Base-by-base conservation (phyloP, 2,888 invertebrate genomes). In the Barypeithes pellucidus region DNA sequence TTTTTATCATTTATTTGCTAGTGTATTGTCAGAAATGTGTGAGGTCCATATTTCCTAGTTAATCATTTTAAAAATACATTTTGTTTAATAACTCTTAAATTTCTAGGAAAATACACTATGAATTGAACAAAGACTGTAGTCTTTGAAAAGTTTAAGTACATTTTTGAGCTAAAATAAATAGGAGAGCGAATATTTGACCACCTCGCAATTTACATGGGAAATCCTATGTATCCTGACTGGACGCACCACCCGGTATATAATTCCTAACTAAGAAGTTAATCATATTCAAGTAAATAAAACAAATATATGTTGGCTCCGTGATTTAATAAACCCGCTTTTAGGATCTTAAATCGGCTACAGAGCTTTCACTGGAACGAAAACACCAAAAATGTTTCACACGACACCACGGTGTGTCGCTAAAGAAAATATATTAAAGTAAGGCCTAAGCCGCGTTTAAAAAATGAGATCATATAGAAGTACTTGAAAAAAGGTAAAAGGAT, bases 401-500 rank as follows among this genome's bases (percentile, higher is more conserved):
- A 60, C 60, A 41, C 22, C 60, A 60, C 22, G 41, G 20, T n/a
- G 60, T 20, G 20, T 41, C 39, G 60, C 41, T 36, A 67, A 67
- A 39, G 54, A 72, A 72, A 72, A 67, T 72, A 67, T 67, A 72
- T 66, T 72, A 61, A 72, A 72, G 72, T 61, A 67, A 61, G 61
- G 67, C 62, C 67, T 67, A 67, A 72, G 72, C 72, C 61, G 43
- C 50, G 67, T 50, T 66, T 72, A 72, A 72, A 72, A 72, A 72
- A 72, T 72, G 72, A 52, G 67, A 54, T 72, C 72, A 72, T 72
- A 72, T 72, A 67, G 67, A 72, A 72, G 67, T 67, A 67, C 66
- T 72, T 72, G 52, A 65, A 60, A 72, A 67, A 72, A 72, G 72
- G 72, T 72, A 67, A 67, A 72, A 61, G 67, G 72, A 72, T 72